Evolutionary conservation across 2,888 invertebrate species (phyloP).

Genomic region (Barypeithes pellucidus): DNA sequence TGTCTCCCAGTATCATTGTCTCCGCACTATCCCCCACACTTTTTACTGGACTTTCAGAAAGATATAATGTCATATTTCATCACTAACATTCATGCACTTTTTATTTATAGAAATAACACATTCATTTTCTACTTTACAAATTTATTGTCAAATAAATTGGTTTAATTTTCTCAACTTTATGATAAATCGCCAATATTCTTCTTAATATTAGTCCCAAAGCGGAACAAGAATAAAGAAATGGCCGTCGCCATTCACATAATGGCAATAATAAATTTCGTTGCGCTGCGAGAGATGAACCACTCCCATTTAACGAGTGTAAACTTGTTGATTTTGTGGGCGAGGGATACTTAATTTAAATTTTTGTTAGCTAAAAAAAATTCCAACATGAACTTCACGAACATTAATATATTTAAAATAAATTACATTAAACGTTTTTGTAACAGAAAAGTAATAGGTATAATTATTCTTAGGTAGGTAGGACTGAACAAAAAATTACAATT

Average conservation of each 20-base stretch:
- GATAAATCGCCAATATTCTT: constrained; percentile 27
- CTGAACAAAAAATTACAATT: background rate
- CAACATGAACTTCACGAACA: no score
- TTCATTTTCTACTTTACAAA: background rate
- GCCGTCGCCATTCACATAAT: constrained; percentile 23
- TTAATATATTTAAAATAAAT: no score
- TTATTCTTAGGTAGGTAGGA: no score
- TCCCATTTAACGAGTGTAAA: constrained; percentile 21
- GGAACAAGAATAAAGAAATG: constrained; percentile 27
- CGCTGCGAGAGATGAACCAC: constrained; percentile 18
- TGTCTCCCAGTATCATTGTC: no score
- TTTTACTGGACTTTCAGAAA: no score
- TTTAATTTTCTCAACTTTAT: constrained; percentile 15
- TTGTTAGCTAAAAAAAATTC: background rate
- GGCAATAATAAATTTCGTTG: constrained; percentile 24
- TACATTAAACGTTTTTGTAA: no score
- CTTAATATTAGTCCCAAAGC: constrained; percentile 9
- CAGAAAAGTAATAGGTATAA: no score
- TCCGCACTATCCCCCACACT: no score
- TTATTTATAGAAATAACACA: background rate
- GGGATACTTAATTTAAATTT: constrained; percentile 8
- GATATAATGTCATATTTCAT: no score
- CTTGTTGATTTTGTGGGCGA: constrained; percentile 17
- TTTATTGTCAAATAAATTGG: constrained; percentile 13
- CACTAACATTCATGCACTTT: no score